Percentiles rank a stretch among this genome's conserved stretches.
Conservation (phyloP, 2,888 invertebrate species). For the Polylopha cassiicola region DNA sequence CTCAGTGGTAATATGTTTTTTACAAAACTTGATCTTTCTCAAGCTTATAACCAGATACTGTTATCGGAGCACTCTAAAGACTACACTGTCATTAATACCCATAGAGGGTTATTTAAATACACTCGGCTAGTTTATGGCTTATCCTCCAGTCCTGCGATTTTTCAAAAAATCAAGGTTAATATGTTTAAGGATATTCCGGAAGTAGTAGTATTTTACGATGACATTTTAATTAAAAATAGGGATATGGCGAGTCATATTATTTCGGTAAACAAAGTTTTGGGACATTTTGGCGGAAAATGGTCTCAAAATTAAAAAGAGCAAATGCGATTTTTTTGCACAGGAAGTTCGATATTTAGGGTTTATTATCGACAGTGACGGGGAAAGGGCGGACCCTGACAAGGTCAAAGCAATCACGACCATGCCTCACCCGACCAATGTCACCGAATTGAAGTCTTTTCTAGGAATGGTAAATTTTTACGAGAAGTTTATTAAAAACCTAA, state of each 20-base stretch:
- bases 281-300: background rate
- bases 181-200: background rate
- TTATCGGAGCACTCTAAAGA: constrained; percentile 1
- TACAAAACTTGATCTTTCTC: constrained; percentile 11
- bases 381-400: background rate
- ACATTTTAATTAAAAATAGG: constrained; percentile 1
- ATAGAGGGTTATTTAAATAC: background rate
- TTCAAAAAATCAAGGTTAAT: constrained; percentile 3
- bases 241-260: background rate
- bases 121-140: constrained; percentile 22
- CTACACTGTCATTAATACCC: constrained; percentile 7
- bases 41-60: constrained; percentile 10
- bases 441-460: background rate
- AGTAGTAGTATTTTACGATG: constrained; percentile 1
- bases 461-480: constrained; percentile 2
- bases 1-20: constrained; percentile 13
- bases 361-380: background rate
- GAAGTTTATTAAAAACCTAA: background rate
- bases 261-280: background rate
- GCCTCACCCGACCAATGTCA: background rate
- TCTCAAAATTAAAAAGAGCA: constrained; percentile 1
- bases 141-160: constrained; percentile 4
- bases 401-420: background rate
- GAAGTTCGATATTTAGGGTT: constrained; percentile 5
- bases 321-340: background rate